Evolutionary conservation across 1,140 invertebrate genomes (phyloP).

Genomic region (Diplogasteroides magnus): DNA sequence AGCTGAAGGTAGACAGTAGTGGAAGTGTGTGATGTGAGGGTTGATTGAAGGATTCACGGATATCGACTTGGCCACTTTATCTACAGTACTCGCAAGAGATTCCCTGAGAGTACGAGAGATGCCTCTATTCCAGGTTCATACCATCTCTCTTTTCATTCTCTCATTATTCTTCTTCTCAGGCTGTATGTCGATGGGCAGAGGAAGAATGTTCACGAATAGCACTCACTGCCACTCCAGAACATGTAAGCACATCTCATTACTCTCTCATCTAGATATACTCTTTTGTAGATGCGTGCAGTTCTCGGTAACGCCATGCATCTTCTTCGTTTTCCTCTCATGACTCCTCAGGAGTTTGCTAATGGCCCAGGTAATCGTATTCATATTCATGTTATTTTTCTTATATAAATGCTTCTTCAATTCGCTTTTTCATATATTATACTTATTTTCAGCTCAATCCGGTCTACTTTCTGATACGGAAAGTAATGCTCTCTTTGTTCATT

Average conservation of each 20-base stretch:
- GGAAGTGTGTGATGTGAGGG: not conserved
- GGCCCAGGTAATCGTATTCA: conserved; percentile 64
- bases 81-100: conserved; percentile 74
- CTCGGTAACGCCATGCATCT: conserved; percentile 67
- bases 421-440: no score
- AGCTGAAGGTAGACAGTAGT: conserved; percentile 64
- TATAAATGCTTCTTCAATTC: no score
- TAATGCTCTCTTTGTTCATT: not conserved
- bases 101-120: conserved; percentile 75
- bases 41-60: conserved; percentile 66
- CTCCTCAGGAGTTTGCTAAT: conserved; percentile 77
- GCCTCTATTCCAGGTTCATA: conserved; percentile 66
- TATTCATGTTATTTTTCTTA: no score
- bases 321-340: conserved; percentile 80
- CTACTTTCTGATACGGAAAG: not conserved
- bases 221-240: conserved; percentile 65
- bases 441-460: not conserved
- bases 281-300: conserved; percentile 70
- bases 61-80: conserved; percentile 76
- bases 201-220: conserved; percentile 70
- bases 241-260: no score
- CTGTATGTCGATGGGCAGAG: conserved; percentile 69
- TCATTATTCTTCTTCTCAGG: conserved; percentile 25
- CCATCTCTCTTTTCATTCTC: not conserved
- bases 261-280: no score